Conservation (phyloP, 92 coral and sea anemone genomes). For the Anthopleura xanthogrammica region DNA sequence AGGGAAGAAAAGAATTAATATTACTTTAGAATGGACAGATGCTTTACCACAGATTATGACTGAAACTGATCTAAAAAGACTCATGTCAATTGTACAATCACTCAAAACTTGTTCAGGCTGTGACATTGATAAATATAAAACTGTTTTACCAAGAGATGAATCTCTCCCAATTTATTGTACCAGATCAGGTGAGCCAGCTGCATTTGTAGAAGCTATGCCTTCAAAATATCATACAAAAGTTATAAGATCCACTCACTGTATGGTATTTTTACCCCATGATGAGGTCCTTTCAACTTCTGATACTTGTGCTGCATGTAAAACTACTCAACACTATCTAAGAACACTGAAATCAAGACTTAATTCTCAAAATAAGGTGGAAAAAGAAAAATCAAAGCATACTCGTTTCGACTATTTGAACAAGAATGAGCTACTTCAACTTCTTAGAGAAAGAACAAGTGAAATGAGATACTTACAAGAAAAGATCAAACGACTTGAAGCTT, state of each 20-base stretch:
- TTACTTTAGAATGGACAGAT: neutral
- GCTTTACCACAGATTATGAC: neutral
- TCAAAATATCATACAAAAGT: neutral
- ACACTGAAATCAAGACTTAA: constrained; percentile 25
- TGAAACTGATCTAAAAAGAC: constrained; percentile 1
- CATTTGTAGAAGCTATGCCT: neutral
- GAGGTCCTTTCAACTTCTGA: constrained; percentile 1
- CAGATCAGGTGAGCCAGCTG: neutral
- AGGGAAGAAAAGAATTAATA: neutral
- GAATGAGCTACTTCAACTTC: constrained; percentile 28
- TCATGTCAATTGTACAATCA: neutral
- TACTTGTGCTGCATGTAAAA: neutral
- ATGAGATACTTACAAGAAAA: constrained; percentile 34
- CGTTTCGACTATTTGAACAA: constrained; percentile 50
- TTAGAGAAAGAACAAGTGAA: constrained; percentile 41
- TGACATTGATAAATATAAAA: neutral
- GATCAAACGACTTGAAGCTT: constrained; percentile 35
- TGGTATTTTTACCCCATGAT: neutral
- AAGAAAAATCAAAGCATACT: constrained; percentile 33
- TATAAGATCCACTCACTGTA: neutral
- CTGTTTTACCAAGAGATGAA: neutral
- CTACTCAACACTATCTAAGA: constrained; percentile 1
- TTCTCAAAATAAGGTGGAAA: neutral
- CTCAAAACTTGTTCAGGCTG: constrained; percentile 1
- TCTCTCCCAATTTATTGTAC: constrained; percentile 1